Percentiles rank a stretch among this genome's conserved stretches.
These are phyloP conservation scores for Zoroaster sp. DNA, from an alignment of 53 echinoderm and acorn worm species.

Conservation along the genomic window DNA sequence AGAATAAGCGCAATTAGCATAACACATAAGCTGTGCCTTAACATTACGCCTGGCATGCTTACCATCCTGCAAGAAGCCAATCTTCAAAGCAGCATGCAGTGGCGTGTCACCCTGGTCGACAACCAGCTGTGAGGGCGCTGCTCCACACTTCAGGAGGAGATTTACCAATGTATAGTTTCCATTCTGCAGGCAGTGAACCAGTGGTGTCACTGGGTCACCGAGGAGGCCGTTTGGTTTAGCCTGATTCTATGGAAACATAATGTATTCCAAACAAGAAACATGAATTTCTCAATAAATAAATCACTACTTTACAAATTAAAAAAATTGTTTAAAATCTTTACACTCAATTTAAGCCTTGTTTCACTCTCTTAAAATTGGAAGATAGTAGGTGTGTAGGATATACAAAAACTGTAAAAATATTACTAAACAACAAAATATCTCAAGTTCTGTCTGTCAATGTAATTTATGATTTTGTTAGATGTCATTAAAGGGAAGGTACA, in stretches of 20 bases:
- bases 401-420: too few relatives aligned
- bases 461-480: too few relatives aligned
- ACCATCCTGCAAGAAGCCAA: slow-evolving; percentile 51
- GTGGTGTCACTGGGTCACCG: slow-evolving; percentile 16
- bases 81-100: slow-evolving; percentile 58
- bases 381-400: too few relatives aligned
- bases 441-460: too few relatives aligned
- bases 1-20: too few relatives aligned
- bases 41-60: neutral
- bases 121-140: slow-evolving; percentile 33
- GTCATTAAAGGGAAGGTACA: too few relatives aligned
- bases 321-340: too few relatives aligned
- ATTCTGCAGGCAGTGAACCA: slow-evolving; percentile 16
- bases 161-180: slow-evolving; percentile 35
- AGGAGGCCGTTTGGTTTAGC: slow-evolving; percentile 62
- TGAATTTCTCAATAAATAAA: neutral
- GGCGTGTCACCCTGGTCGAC: slow-evolving; percentile 56
- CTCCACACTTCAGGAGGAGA: slow-evolving; percentile 49
- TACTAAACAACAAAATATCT: too few relatives aligned
- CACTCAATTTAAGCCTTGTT: too few relatives aligned
- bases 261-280: neutral
- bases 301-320: too few relatives aligned
- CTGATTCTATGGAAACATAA: slow-evolving; percentile 33
- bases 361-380: too few relatives aligned
- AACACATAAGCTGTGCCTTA: too few relatives aligned